Base-by-base conservation (phyloP, 2,888 invertebrate species). In the Chrysolina oricalcia region DNA sequence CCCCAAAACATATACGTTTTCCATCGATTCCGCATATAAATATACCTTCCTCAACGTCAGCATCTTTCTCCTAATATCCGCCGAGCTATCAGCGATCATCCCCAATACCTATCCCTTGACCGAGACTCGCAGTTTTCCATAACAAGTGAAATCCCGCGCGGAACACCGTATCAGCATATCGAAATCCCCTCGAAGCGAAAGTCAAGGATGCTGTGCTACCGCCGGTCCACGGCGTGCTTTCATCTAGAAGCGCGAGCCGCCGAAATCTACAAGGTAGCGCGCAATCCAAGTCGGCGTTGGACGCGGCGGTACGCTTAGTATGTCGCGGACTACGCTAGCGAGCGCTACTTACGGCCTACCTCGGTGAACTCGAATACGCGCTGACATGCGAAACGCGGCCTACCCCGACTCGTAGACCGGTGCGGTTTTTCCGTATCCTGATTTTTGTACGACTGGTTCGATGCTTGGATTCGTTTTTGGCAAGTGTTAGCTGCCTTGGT, bases 231-330 rank as follows among this genome's bases (percentile, higher is more conserved):
- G 68, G 68, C 68, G 65, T 67, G 64, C 71, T 63, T 70, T 56
- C 40, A 65, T 72, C 70, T 67, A 53, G 53, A 70, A 79, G 79
- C 82, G 81, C 82, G 80, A 78, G 75, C 70, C 80, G 74, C 84
- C 80, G 78, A 81, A 82, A 80, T 81, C 82, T 74, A 78, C 76
- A 80, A 81, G 83, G 83, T 82, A 82, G 81, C 83, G 84, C 83
- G 83, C 83, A 83, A 80, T 82, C 80, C 80, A 80, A 82, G 79
- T 78, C 80, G 76, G 78, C 80, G 78, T 74, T 74, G 77, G 59
- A 62, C 69, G 70, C 75, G 66, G 77, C 76, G 77, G 80, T 81
- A 76, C 78, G 81, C 76, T 82, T 82, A 83, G 82, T 83, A 82
- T 82, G 81, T 80, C 81, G 82, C 74, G 79, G 80, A 80, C 82